phyloP scores from a whole-genome alignment of 2,113 vertebrate genomes.

The Rana temporaria region DNA sequence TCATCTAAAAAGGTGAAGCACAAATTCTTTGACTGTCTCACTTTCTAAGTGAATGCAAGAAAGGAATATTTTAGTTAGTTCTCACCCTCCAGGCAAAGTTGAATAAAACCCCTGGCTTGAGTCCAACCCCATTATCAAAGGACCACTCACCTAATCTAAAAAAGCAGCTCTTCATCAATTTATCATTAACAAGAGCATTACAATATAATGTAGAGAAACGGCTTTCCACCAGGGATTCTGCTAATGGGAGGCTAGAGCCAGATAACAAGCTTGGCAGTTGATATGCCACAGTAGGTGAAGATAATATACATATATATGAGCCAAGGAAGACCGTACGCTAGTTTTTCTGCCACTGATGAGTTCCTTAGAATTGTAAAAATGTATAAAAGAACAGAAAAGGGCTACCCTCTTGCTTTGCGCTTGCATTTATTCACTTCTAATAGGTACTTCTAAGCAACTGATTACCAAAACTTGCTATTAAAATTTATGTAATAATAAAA shows the following conservation, averaged over 20 bases:
- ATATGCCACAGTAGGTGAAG: conserved; percentile 71
- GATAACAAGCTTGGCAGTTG: conserved; percentile 73
- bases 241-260: conserved; percentile 79
- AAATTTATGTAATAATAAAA: conserved; percentile 51
- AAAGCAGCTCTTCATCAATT: conserved; percentile 90
- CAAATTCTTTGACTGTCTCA: conserved; percentile 67
- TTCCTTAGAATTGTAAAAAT: conserved; percentile 54
- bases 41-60: conserved; percentile 68
- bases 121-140: conserved; percentile 90
- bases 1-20: conserved; percentile 70
- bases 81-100: conserved; percentile 80
- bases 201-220: conserved; percentile 80
- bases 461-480: conserved; percentile 54
- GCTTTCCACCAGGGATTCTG: conserved; percentile 79
- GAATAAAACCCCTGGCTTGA: conserved; percentile 80
- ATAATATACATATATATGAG: conserved; percentile 67
- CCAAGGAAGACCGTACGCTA: conserved; percentile 62
- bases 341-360: conserved; percentile 66
- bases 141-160: conserved; percentile 85
- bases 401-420: conserved; percentile 38
- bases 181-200: conserved; percentile 91
- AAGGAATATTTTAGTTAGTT: conserved; percentile 80
- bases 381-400: conserved; percentile 59
- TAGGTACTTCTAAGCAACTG: conserved; percentile 52
- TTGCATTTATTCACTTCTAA: conserved; percentile 51